Evolutionary conservation across 1,140 invertebrate species (phyloP), one percentile per base, ranked within the genome.

Genomic region (Heliconius hermathena): DNA sequence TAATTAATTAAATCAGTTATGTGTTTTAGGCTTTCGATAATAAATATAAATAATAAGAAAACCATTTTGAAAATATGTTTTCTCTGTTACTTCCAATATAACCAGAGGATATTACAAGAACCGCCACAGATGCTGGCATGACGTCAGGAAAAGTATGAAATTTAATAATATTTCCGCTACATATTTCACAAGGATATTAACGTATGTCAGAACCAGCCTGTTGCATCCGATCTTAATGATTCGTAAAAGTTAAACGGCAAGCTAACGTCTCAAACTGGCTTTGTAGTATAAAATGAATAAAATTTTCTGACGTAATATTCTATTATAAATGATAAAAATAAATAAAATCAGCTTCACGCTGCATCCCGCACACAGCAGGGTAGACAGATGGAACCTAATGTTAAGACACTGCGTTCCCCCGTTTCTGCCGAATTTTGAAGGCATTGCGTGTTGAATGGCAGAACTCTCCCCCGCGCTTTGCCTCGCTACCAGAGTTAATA

Each of bases 181-280:
- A 75, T 60, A 75, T 38, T 66, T 60, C 16, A 18, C 29, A 76
- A 38, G 41, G 41, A 66, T 26, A 38, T 38, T 41, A 70, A 66
- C 57, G 36, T 71, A 20, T 49, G 54, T 52, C 46, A 20, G 60
- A 36, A 72, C 33, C 38, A 70, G 71, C 75, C 72, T 77, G 79
- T 77, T 77, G 79, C 75, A 52, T 57, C 36, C 26, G 72, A 49
- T 72, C 18, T 75, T 76, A 82, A 82, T 78, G 80, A 78, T 82
- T 76, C 74, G 77, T 76, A 46, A 70, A 79, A 78, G 57, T 77
- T 81, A 81, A 81, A 81, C 72, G 46, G 52, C 73, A 75, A 33
- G 74, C 9, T 79, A 76, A 76, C 74, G 38, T 75, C 60, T 76
- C 66, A 76, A 76, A 73, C 74, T 74, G 70, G 70, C 71, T 76